Percentiles rank a stretch among this genome's conserved stretches.
Evolutionary conservation across 2,888 invertebrate species (phyloP).

Genomic region (Clusia tigrina): DNA sequence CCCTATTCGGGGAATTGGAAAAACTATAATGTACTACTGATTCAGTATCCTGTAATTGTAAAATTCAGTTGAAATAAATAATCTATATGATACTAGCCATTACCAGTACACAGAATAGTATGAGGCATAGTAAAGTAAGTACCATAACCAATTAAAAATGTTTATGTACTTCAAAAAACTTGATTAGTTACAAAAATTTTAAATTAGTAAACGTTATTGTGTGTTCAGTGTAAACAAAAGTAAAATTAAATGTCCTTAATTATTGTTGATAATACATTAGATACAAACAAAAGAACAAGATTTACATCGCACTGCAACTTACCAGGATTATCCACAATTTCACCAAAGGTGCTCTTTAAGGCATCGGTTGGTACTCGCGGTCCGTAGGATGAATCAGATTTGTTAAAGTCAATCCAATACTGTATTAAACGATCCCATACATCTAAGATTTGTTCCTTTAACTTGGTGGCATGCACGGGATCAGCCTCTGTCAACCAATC

Average conservation of each 20-base stretch:
- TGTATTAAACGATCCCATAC: constrained; percentile 94
- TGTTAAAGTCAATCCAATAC: constrained; percentile 83
- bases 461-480: constrained; percentile 78
- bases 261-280: not conserved
- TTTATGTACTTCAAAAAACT: too few relatives aligned
- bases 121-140: too few relatives aligned
- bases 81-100: too few relatives aligned
- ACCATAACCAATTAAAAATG: too few relatives aligned
- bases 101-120: too few relatives aligned
- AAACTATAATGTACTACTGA: too few relatives aligned
- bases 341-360: constrained; percentile 74
- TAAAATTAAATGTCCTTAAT: not conserved
- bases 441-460: constrained; percentile 89
- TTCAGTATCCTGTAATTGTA: too few relatives aligned
- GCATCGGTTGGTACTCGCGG: constrained; percentile 79
- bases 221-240: not conserved
- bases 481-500: constrained; percentile 82
- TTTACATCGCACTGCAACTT: constrained; percentile 38
- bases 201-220: not conserved
- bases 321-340: constrained; percentile 81
- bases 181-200: too few relatives aligned
- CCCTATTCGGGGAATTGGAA: too few relatives aligned
- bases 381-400: constrained; percentile 67
- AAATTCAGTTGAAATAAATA: too few relatives aligned
- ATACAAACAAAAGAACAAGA: not conserved